Evolutionary conservation across 2,888 invertebrate genomes (phyloP), one percentile per base, ranked within the genome.

Genomic region (Lasioglossum villosulum): DNA sequence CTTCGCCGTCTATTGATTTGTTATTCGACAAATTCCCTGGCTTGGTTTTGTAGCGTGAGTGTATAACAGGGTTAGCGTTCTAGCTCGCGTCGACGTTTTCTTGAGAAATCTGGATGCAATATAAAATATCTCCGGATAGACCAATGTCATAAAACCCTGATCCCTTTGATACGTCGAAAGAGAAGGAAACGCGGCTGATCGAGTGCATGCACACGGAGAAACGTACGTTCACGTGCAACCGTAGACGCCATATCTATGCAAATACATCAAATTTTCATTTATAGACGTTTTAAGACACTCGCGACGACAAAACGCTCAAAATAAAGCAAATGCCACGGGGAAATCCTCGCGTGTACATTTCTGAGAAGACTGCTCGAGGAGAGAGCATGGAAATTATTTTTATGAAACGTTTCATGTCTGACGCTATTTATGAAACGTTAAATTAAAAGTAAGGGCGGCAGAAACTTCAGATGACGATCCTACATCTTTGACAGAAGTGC

Each of bases 171-270:
- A 84, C 70, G 66, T 56, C 56, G 82, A 45, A 72, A 75, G 71
- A 75, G 82, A 75, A 75, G 84, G 75, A 75, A 82, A 82, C 37
- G 70, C 82, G 74, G 78, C 63, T 78, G 84, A 84, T 84, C 82
- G 84, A 82, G 75, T 48, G 84, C 75, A 66, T 75, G 42, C 63
- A 75, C 78, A 72, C 70, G 71, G 71, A 5, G 82, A 71, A 75
- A 75, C 78, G 63, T 8, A 52, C 52, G 34, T 56, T 75, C 78
- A 78, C 75, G n/a, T 52, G 56, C 75, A 72, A 66, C 71, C 82
- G 27, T 71, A 12, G 73, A 80, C 72, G 48, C 45, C 56, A 37
- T 71, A 72, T 70, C 39, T 42, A 83, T 75, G 75, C 39, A 56
- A 77, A 52, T 82, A 82, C 63, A 63, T 73, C n/a, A 82, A 70